Conservation (phyloP, 1,140 invertebrate species). For the Drosophila pseudoananassae region DNA sequence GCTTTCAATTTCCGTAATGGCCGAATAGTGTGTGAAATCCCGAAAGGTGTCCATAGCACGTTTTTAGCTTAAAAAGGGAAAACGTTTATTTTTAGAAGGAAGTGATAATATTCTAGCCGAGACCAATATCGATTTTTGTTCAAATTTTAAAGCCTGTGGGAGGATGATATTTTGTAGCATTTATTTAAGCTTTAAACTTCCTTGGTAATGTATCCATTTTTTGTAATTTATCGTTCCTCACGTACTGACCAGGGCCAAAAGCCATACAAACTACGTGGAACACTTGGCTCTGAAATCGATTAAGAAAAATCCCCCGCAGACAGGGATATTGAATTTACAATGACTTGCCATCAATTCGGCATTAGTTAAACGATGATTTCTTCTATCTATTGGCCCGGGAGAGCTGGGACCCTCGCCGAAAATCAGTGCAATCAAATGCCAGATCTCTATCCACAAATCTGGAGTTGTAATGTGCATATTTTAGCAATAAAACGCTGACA, state of each 20-base stretch:
- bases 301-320: conserved; percentile 21
- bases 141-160: no score
- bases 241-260: background rate
- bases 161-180: no score
- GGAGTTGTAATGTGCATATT: conserved; percentile 59
- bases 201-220: background rate
- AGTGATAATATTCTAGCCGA: background rate
- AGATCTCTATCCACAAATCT: conserved; percentile 39
- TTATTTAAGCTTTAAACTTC: no score
- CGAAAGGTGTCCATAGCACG: background rate
- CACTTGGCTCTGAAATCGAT: conserved; percentile 16
- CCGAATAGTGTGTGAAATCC: conserved; percentile 13
- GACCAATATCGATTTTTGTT: background rate
- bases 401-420: conserved; percentile 12
- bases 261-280: no score
- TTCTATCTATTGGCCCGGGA: conserved; percentile 2
- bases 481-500: conserved; percentile 69
- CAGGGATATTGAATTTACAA: conserved; percentile 55
- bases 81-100: conserved; percentile 13
- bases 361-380: conserved; percentile 40
- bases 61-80: conserved; percentile 5
- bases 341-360: conserved; percentile 43
- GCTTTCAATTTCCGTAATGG: conserved; percentile 31
- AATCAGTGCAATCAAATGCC: conserved; percentile 11
- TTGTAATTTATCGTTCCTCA: background rate